Conservation (phyloP, 2,797 vertebrate genomes). For the Scleropages formosus region DNA sequence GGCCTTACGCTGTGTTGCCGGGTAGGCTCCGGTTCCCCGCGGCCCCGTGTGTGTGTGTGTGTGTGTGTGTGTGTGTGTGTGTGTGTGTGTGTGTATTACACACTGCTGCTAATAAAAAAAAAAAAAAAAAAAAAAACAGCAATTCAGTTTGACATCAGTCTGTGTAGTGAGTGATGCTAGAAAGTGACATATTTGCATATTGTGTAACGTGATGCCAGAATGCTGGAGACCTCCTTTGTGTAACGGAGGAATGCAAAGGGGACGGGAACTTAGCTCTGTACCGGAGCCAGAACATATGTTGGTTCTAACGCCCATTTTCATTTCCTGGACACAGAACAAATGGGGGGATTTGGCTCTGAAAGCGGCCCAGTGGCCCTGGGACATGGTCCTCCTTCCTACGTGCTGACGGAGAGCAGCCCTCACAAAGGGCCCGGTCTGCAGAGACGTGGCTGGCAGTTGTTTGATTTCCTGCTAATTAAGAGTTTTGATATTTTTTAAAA, state of each 20-base stretch:
- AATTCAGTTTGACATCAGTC: no score
- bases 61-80: no score
- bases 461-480: slow-evolving; percentile 25
- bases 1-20: no score
- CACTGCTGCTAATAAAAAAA: no score
- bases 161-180: background rate
- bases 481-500: slow-evolving; percentile 15
- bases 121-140: no score
- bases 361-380: background rate
- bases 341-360: background rate
- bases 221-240: background rate
- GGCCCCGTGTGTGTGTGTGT: no score
- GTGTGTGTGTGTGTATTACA: no score
- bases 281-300: background rate
- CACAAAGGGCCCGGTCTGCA: background rate
- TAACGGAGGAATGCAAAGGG: background rate
- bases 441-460: slow-evolving; percentile 14
- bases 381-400: background rate
- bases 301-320: slow-evolving; percentile 1
- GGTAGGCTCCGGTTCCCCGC: no score
- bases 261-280: background rate
- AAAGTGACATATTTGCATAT: slow-evolving; percentile 9
- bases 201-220: background rate
- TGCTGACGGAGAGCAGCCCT: background rate
- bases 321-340: background rate